phyloP scores from a whole-genome alignment of 2,888 invertebrate genomes.

The Gnatocerus cornutus region DNA sequence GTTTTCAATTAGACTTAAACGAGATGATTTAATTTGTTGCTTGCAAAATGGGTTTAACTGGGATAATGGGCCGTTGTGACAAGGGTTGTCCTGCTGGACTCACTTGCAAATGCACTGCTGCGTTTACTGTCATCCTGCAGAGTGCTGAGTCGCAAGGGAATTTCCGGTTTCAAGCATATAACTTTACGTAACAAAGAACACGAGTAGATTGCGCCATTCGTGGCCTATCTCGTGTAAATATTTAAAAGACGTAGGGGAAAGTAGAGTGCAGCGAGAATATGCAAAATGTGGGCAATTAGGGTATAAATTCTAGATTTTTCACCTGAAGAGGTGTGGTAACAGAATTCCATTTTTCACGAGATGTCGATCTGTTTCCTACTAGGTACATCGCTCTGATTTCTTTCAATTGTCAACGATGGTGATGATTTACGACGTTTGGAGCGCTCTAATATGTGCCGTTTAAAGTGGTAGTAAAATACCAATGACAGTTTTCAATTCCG shows the following conservation, averaged over 20 bases:
- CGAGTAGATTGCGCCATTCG: conserved; percentile 32
- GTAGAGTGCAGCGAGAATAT: background rate
- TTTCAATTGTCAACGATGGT: background rate
- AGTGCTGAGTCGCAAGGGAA: conserved; percentile 13
- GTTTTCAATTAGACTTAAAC: conserved; percentile 23
- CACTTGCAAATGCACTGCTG: conserved; percentile 38
- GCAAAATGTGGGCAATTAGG: background rate
- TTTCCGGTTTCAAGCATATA: conserved; percentile 23
- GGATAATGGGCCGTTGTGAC: conserved; percentile 21
- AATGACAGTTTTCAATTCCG: conserved; percentile 16
- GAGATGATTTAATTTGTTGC: conserved; percentile 36
- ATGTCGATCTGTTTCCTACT: conserved; percentile 2
- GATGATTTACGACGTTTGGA: conserved; percentile 16
- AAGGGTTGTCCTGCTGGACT: conserved; percentile 19
- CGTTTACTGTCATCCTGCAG: conserved; percentile 16
- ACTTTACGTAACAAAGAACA: conserved; percentile 31
- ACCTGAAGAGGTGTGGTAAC: background rate
- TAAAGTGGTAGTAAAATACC: conserved; percentile 11
- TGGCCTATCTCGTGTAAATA: conserved; percentile 28
- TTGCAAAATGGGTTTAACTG: conserved; percentile 13
- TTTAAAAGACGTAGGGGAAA: conserved; percentile 9
- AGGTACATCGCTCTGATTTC: conserved; percentile 1
- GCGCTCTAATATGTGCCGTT: conserved; percentile 6
- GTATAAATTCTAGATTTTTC: background rate
- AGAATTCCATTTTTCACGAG: background rate